Evolutionary conservation across 2,113 vertebrate species (phyloP), one percentile per base, ranked within the genome.

Genomic region (Heloderma charlesbogerti): DNA sequence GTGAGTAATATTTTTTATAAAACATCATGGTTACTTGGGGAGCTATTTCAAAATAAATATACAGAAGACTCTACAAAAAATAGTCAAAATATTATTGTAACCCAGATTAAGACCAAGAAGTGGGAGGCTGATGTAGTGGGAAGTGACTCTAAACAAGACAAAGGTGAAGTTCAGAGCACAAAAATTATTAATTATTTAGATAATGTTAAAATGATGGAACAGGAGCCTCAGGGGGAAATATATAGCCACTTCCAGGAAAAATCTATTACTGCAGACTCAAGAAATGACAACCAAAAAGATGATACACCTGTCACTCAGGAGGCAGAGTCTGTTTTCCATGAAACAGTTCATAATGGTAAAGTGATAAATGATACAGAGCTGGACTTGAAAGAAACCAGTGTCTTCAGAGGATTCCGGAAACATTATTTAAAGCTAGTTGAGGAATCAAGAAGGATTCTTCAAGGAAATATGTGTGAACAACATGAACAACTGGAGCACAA

Each of bases 401-500:
- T 72, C 79, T 48, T 72, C 91, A 95, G 92, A 94, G 89, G 72
- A 43, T 95, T 96, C 92, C 69, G 94, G 75, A 94, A 88, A 89
- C 83, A 98, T 57, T 89, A 92, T 31, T 18, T 72, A 54, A 72
- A 97, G 69, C 88, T 97, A 92, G 96, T 45, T 51, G 37, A 60
- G 12, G 92, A 95, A 2, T 81, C 97, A 71, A 90, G 83, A 0
- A 77, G 74, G 89, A 31, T 89, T n/a, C 18, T 92, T 84, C 92
- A 97, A 92, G 57, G 89, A 43, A 93, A 96, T 25, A 37, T 95
- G 29, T 97, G 97, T 67, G 94, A 97, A 31, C 90, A 48, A 83
- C 91, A 96, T 79, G 97, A 96, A 79, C 96, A 96, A 94, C 90
- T 98, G 86, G 95, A 98, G 54, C 92, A 95, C 87, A 82, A 92